A percentile compares a stretch with the other conserved stretches of the same genome.
These are phyloP conservation scores for Campoplex nolae DNA, from an alignment of 2,888 invertebrate species.

Conservation along the genomic window DNA sequence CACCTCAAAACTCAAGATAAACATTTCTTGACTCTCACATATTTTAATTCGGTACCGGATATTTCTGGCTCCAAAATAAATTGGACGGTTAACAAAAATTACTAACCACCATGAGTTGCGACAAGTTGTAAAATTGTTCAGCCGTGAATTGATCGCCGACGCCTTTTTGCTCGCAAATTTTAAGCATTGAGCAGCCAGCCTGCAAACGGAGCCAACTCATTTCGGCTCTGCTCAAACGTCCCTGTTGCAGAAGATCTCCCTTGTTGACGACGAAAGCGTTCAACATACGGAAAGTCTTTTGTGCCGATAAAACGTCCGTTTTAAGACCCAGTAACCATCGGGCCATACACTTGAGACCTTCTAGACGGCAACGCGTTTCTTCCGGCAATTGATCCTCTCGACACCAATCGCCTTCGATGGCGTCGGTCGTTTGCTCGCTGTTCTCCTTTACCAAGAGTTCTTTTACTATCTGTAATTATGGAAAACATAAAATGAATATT, in stretches of 20 bases:
- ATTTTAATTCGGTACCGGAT: not conserved
- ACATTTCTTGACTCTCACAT: not conserved
- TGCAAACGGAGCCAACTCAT: conserved; percentile 96
- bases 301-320: conserved; percentile 94
- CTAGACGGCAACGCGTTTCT: conserved; percentile 96
- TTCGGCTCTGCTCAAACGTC: conserved; percentile 92
- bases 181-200: conserved; percentile 98
- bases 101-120: conserved; percentile 94
- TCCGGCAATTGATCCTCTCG: conserved; percentile 94
- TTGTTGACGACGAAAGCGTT: conserved; percentile 97
- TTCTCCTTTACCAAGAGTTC: conserved; percentile 95
- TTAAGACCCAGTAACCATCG: conserved; percentile 97
- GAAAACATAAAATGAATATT: not conserved
- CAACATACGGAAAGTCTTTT: conserved; percentile 97
- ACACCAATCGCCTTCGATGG: conserved; percentile 90
- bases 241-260: conserved; percentile 93
- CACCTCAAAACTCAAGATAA: too few relatives aligned
- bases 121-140: conserved; percentile 97
- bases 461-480: conserved; percentile 92
- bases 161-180: conserved; percentile 98
- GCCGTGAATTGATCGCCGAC: conserved; percentile 97
- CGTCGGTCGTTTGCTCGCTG: conserved; percentile 86
- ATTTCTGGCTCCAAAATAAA: not conserved
- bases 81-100: not conserved
- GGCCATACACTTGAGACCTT: conserved; percentile 98